phyloP scores from a whole-genome alignment of 2,113 vertebrate genomes.

The Barbus barbus region DNA sequence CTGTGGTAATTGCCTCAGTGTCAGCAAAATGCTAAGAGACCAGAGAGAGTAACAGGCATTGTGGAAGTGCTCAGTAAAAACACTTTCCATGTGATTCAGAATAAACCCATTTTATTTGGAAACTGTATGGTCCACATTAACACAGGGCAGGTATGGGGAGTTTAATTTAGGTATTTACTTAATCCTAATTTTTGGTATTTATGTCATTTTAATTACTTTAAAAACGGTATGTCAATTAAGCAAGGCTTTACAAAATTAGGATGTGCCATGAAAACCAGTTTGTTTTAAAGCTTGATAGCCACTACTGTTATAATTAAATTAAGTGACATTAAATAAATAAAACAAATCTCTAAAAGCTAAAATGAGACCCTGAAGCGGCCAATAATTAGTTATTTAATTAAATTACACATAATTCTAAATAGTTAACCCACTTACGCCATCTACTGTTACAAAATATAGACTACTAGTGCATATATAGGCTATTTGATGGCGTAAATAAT shows the following conservation, averaged over 20 bases:
- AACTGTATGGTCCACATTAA: not conserved
- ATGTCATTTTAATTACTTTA: not conserved
- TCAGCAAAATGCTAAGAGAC: not conserved
- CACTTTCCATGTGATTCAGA: not conserved
- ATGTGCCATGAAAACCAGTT: not conserved
- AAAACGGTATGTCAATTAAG: not conserved
- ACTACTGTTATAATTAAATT: not conserved
- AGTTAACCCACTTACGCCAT: not conserved
- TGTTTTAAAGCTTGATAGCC: not conserved
- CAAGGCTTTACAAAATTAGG: not conserved
- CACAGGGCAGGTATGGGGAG: not conserved
- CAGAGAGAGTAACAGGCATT: not conserved
- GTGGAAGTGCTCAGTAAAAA: not conserved
- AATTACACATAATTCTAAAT: not conserved
- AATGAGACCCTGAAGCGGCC: not conserved
- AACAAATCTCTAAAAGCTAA: not conserved
- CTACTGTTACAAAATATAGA: conserved; percentile 30
- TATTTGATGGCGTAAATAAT: not conserved
- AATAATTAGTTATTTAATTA: not conserved
- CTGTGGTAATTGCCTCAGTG: not conserved
- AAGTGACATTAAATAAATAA: not conserved
- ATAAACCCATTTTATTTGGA: not conserved
- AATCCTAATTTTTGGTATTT: not conserved
- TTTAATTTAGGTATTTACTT: not conserved
- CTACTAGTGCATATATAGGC: too few species aligned